Evolutionary conservation across 2,888 invertebrate species (phyloP).

Genomic region (Patella pellucida): DNA sequence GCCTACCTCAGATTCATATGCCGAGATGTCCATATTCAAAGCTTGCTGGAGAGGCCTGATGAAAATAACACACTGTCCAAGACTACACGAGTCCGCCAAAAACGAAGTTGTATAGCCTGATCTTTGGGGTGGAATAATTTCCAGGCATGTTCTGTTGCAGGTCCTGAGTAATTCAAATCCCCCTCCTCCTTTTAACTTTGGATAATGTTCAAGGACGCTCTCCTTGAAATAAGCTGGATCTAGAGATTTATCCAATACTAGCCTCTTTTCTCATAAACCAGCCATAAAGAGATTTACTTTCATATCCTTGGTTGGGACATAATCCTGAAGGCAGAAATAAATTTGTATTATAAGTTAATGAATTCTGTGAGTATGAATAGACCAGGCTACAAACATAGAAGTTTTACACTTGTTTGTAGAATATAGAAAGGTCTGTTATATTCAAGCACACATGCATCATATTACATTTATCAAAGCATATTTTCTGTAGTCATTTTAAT

Average conservation of each 20-base stretch:
- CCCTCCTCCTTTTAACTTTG: neutral
- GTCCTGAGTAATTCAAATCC: slow-evolving; percentile 5
- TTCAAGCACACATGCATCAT: slow-evolving; percentile 4
- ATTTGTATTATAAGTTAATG: slow-evolving; percentile 6
- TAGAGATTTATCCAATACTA: neutral
- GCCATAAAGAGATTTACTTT: neutral
- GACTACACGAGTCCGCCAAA: slow-evolving; percentile 2
- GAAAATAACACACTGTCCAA: slow-evolving; percentile 7
- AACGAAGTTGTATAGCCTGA: slow-evolving; percentile 8
- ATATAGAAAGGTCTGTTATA: neutral
- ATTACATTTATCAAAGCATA: slow-evolving; percentile 4
- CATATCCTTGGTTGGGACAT: slow-evolving; percentile 1
- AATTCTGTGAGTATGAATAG: neutral
- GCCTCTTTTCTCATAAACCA: slow-evolving; percentile 1
- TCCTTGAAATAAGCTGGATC: slow-evolving; percentile 4
- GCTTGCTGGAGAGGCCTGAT: slow-evolving; percentile 10
- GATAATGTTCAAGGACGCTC: neutral
- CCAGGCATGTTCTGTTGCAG: slow-evolving; percentile 5
- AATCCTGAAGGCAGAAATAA: slow-evolving; percentile 3
- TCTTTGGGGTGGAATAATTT: slow-evolving; percentile 5
- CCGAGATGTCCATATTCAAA: neutral
- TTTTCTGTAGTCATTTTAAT: neutral
- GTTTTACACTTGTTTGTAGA: neutral
- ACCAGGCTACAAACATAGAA: neutral
- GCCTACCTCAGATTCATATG: slow-evolving; percentile 7